Evolutionary conservation across 2,113 vertebrate species (phyloP).

Genomic region (Engraulis encrasicolus): DNA sequence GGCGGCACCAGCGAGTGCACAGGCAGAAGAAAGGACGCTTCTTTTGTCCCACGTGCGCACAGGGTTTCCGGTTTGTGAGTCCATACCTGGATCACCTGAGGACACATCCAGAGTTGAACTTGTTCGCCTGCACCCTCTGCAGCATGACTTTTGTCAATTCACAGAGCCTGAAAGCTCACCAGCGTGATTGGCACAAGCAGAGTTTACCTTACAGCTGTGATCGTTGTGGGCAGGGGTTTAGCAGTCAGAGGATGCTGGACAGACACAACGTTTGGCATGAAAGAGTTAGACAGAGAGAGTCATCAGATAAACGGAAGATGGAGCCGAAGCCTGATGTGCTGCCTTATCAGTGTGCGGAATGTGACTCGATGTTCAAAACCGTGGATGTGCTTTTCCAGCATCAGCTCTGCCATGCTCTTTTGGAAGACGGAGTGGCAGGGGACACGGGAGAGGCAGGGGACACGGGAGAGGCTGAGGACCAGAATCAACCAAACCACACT

Average conservation of each 20-base stretch:
- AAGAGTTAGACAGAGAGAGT: constrained; percentile 17
- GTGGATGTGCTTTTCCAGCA: constrained; percentile 73
- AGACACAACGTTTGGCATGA: constrained; percentile 49
- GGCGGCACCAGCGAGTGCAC: constrained; percentile 76
- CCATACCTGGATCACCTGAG: constrained; percentile 72
- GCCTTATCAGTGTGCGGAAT: constrained; percentile 75
- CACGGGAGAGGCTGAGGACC: constrained; percentile 14
- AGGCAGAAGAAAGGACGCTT: constrained; percentile 72
- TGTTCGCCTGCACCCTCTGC: constrained; percentile 48
- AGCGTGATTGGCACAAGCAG: constrained; percentile 45
- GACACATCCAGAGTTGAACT: constrained; percentile 68
- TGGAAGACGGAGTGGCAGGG: constrained; percentile 9
- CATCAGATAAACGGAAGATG: background rate
- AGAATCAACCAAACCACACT: constrained; percentile 22
- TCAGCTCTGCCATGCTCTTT: constrained; percentile 68
- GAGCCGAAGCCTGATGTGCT: constrained; percentile 42
- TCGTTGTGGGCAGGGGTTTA: constrained; percentile 53
- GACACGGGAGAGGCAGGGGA: constrained; percentile 6
- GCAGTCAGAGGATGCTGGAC: constrained; percentile 42
- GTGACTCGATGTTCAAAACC: constrained; percentile 67
- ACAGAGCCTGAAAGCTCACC: constrained; percentile 47
- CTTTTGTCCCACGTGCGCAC: constrained; percentile 68
- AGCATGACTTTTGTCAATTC: constrained; percentile 44
- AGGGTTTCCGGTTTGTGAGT: constrained; percentile 70
- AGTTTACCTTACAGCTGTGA: constrained; percentile 50